Evolutionary conservation across 2,113 vertebrate genomes (phyloP), one percentile per base, ranked within the genome.

Genomic region (Pterocles gutturalis): DNA sequence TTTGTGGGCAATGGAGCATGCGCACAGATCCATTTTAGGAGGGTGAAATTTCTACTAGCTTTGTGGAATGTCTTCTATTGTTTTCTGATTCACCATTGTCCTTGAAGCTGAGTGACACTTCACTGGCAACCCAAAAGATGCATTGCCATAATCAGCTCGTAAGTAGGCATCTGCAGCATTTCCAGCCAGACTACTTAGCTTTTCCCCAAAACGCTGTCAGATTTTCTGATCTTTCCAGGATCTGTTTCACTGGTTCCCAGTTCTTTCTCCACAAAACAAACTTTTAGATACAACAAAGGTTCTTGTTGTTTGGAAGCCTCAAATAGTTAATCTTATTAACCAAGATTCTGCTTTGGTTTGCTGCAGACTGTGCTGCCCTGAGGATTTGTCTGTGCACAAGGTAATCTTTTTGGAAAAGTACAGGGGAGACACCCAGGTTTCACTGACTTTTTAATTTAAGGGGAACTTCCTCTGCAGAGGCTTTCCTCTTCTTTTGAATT

Each of bases 391-490:
- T 78, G 24, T 26, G 24, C 17, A 14, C 10, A 36, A 76, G 3
- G 5, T 51, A 69, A 33, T 33, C 5, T 45, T 72, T 67, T 48
- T 22, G 20, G 38, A 57, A 92, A 17, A 14, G 6, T 81, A 69
- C 9, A 2, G 2, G 46, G 7, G 16, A 17, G 2, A 25, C 5
- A 43, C 1, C 0, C 20, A 45, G 5, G 17, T 93, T 77, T 92
- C 18, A 38, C 19, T 73, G n/a, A 13, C 2, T 41, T 14, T 72
- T 89, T 16, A 61, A 87, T 57, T 90, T 53, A 19, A 28, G 12
- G 8, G 12, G 6, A 28, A 29, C 0, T 2, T 65, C 14, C 2
- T 70, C 21, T 62, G 21, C 7, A 57, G n/a, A 62, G 2, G 7
- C 77, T 91, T 80, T 61, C 20, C 5, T 69, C 14, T 65, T 83